Base-by-base conservation (phyloP, 2,888 invertebrate genomes). In the Heliconius ismenius region DNA sequence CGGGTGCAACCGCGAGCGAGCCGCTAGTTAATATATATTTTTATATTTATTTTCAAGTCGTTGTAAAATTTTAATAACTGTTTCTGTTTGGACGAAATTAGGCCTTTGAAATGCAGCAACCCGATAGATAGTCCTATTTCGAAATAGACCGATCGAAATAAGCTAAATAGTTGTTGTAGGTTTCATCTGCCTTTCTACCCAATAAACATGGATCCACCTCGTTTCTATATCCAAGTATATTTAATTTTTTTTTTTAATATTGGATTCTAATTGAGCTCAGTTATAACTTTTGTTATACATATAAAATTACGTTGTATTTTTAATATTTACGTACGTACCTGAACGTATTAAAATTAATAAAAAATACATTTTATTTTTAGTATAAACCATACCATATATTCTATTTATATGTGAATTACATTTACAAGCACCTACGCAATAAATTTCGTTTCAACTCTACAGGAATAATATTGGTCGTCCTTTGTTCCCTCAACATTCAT, bases 401-500 rank as follows among this genome's bases (percentile, higher is more conserved):
- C 21, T 73, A 21, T 64, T 64, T 65, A 63, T 64, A 70, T 26
- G 69, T 39, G 13, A 77, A 68, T 77, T 18, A 64, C 67, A 21
- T 49, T 77, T 79, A 63, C 67, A 75, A 73, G 43, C 79, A 79
- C 58, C 76, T 77, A 75, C 68, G 75, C 62, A 63, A 49, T 77
- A 77, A 68, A 75, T 69, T 74, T 69, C 54, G 54, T 67, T 63
- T 73, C 54, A 62, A 64, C 67, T 76, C 70, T 77, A 69, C 73
- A 75, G 77, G 24, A 79, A 78, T 77, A 75, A 77, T 69, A 79
- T 77, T 58, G 69, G 68, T 67, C 73, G 72, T 82, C 79, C 81
- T 82, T 83, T 83, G 83, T 83, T 82, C 81, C 76, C 77, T 78
- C 78, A 81, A 83, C 80, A 80, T 83, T 81, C 81, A 82, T 84